Conservation (phyloP, 2,888 invertebrate species). For the Nebria brevicollis region DNA sequence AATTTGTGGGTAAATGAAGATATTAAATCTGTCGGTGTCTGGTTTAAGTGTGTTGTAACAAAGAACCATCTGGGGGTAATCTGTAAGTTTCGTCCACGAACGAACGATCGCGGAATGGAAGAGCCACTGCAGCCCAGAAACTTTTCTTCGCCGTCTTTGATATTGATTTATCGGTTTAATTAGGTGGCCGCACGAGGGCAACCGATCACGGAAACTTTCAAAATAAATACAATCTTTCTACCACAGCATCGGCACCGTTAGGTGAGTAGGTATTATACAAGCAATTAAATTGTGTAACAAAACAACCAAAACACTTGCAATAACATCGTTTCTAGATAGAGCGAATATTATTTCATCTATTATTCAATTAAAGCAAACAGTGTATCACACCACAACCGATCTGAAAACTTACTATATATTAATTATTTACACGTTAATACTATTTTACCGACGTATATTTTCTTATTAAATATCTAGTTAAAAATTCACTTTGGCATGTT, state of each 20-base stretch:
- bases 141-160: slow-evolving; percentile 35
- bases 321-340: not conserved
- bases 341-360: not conserved
- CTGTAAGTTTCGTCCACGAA: not conserved
- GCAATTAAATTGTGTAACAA: slow-evolving; percentile 24
- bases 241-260: not conserved
- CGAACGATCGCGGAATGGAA: slow-evolving; percentile 18
- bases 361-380: not conserved
- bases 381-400: not conserved
- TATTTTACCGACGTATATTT: too few relatives aligned
- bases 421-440: not conserved
- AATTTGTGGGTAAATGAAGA: not conserved
- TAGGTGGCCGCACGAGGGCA: slow-evolving; percentile 34
- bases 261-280: slow-evolving; percentile 15
- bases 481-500: too few relatives aligned
- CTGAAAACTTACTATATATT: not conserved
- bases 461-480: too few relatives aligned
- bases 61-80: slow-evolving; percentile 25
- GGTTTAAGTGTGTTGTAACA: slow-evolving; percentile 2
- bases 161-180: slow-evolving; percentile 46
- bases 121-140: slow-evolving; percentile 23
- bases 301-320: not conserved
- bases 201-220: slow-evolving; percentile 31
- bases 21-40: not conserved
- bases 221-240: slow-evolving; percentile 38